Conservation (phyloP, 2,113 vertebrate species). For the Orthonyx spaldingii region DNA sequence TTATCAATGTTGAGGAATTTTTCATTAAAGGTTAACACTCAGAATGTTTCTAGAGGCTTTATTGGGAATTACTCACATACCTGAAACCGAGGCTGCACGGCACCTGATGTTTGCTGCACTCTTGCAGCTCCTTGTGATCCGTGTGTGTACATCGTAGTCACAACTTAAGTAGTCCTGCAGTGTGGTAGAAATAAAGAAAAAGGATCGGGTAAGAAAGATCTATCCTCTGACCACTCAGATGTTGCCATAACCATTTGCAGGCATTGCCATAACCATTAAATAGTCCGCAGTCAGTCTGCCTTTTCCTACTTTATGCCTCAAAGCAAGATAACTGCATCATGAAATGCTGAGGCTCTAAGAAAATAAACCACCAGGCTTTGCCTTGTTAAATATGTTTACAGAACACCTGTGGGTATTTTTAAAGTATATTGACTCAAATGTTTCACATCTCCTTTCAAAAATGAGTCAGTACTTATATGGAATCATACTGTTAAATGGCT, state of each 20-base stretch:
- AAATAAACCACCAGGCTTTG: neutral
- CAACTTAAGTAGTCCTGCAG: neutral
- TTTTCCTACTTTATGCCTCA: neutral
- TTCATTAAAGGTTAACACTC: neutral
- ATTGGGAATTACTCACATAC: neutral
- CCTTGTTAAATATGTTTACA: neutral
- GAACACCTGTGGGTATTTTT: neutral
- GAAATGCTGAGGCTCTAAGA: neutral
- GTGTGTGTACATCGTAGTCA: fast-evolving
- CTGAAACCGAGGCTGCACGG: neutral
- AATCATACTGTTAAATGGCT: neutral
- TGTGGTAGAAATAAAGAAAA: neutral
- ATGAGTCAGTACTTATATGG: neutral
- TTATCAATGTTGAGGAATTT: neutral
- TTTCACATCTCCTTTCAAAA: neutral
- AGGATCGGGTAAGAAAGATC: neutral
- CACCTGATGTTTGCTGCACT: neutral
- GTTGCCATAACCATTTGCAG: neutral
- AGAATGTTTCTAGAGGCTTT: neutral
- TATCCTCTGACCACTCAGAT: neutral
- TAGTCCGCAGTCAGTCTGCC: no score
- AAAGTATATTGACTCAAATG: neutral
- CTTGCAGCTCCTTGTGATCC: neutral
- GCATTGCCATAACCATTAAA: neutral
- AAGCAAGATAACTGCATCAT: neutral